Conservation (phyloP, 1,140 invertebrate species). For the Drosophila lowei region DNA sequence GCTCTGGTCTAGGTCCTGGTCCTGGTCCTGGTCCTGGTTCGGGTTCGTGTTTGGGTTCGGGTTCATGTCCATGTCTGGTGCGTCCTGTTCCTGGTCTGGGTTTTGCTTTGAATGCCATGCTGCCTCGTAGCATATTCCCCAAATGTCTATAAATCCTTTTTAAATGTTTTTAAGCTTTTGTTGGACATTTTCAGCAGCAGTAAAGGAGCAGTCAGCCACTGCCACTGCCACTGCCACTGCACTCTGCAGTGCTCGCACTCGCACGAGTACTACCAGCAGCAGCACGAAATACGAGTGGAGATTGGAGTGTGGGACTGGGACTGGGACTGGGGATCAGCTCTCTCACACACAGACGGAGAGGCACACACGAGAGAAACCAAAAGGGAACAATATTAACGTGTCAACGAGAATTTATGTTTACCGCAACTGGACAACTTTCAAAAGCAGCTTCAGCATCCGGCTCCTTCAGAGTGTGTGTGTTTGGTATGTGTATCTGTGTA, state of each 20-base stretch:
- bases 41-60: too few relatives aligned
- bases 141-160: constrained; percentile 82
- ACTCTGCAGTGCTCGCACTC: constrained; percentile 27
- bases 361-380: constrained; percentile 49
- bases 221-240: constrained; percentile 35
- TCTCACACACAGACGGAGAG: constrained; percentile 2
- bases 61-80: too few relatives aligned
- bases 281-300: constrained; percentile 5
- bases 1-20: constrained; percentile 1
- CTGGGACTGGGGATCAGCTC: constrained; percentile 6
- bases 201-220: constrained; percentile 27
- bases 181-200: constrained; percentile 74
- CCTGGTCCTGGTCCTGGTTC: not conserved
- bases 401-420: constrained; percentile 82
- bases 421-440: constrained; percentile 81
- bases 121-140: constrained; percentile 73
- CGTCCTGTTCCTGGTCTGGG: constrained; percentile 24
- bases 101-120: constrained; percentile 42
- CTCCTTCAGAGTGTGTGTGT: constrained; percentile 14
- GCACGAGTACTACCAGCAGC: not conserved
- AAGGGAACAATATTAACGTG: constrained; percentile 82
- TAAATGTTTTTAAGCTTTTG: constrained; percentile 82
- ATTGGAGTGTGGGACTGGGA: constrained; percentile 8
- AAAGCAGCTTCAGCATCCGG: constrained; percentile 70
- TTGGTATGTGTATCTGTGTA: constrained; percentile 13